Evolutionary conservation across 1,140 invertebrate species (phyloP).

Genomic region (Thalassaphorura encarpata): DNA sequence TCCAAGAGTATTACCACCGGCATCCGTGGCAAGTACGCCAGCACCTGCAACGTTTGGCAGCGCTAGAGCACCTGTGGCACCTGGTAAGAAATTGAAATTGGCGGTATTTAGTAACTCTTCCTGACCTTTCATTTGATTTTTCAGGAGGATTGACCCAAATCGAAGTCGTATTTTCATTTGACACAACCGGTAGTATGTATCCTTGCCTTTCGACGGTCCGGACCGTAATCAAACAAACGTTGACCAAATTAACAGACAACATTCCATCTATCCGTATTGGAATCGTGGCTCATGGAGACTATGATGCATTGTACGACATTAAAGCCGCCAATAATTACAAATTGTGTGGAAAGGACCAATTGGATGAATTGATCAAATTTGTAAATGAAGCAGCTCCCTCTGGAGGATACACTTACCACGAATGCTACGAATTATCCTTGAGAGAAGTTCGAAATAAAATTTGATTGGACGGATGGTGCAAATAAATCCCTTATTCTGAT

Average conservation of each 20-base stretch:
- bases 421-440: conserved; percentile 17
- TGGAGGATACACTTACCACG: conserved; percentile 7
- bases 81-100: conserved; percentile 1
- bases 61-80: background rate
- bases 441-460: conserved; percentile 13
- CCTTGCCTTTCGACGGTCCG: conserved; percentile 17
- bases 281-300: conserved; percentile 18
- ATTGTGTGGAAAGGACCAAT: conserved; percentile 2
- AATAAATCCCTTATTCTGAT: conserved; percentile 18
- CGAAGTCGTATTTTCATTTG: conserved; percentile 18
- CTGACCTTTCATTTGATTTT: too few relatives aligned
- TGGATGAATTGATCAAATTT: conserved; percentile 2
- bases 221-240: conserved; percentile 11
- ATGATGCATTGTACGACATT: conserved; percentile 5
- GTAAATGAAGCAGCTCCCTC: background rate
- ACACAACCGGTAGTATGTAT: conserved; percentile 18
- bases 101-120: background rate
- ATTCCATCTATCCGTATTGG: conserved; percentile 19
- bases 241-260: conserved; percentile 1
- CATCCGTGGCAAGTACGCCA: background rate
- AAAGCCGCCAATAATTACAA: conserved; percentile 17
- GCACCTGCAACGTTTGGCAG: background rate
- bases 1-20: background rate
- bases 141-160: background rate
- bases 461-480: conserved; percentile 14